Evolutionary conservation across 2,797 vertebrate species (phyloP), one percentile per base, ranked within the genome.

Genomic region (Dipus sagitta): DNA sequence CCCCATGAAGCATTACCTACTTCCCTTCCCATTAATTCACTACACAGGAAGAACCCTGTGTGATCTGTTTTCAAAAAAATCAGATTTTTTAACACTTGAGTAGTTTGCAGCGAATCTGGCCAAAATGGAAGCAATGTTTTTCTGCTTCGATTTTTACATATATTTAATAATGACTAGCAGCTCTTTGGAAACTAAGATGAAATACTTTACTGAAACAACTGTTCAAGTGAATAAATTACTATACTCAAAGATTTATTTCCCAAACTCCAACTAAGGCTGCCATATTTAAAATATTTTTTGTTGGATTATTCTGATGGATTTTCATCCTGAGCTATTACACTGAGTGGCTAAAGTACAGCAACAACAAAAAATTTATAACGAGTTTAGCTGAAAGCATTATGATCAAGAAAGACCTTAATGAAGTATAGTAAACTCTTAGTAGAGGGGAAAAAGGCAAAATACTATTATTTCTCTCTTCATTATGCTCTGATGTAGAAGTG

Each of bases 201-300:
- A 97, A 95, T 94, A 92, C 94, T 94, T 95, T 75, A 62, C 81
- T 94, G 84, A 96, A 95, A 96, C 92, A 96, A 96, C 70, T 76
- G 88, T 92, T 94, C 86, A 74, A 91, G 86, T 93, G 78, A 96
- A 92, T 96, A 96, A 94, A 96, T 97, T 94, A 95, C 94, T 96
- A 93, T 42, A 76, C 28, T 77, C 91, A 91, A 95, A 96, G 96
- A 96, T 96, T 97, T 96, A 95, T 96, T 97, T 96, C 79, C 89
- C 71, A 94, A 94, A 88, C 58, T 96, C 95, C 90, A 97, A 86
- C 94, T 82, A 94, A 93, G 87, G 68, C 60, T 93, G 94, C 95
- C 96, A 95, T 89, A 88, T 96, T 93, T 92, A 88, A 94, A 95
- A 70, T 93, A 79, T 74, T 96, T 94, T 86, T 96, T 82, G 86